These are phyloP conservation scores for Aleiodes leptofemur DNA, from an alignment of 2,888 invertebrate species.

Conservation along the genomic window DNA sequence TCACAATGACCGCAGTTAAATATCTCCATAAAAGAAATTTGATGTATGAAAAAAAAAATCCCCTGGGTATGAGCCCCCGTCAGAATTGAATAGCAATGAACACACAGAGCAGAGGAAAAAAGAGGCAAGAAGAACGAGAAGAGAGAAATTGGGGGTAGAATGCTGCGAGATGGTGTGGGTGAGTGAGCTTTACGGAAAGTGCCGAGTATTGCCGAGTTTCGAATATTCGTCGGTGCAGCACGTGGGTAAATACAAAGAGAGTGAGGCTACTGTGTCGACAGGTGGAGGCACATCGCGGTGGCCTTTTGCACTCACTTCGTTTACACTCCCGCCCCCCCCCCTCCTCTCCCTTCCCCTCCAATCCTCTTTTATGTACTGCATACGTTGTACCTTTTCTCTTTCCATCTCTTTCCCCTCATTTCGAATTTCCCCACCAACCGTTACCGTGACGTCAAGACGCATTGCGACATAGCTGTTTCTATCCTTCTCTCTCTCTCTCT, in stretches of 20 bases:
- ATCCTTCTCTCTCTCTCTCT: slow-evolving; percentile 41
- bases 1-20: slow-evolving; percentile 6
- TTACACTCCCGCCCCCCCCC: slow-evolving; percentile 47
- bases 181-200: slow-evolving; percentile 16
- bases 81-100: slow-evolving; percentile 23
- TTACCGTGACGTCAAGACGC: slow-evolving; percentile 73
- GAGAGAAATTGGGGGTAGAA: neutral
- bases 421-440: slow-evolving; percentile 65
- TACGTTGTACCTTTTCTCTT: neutral
- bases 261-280: slow-evolving; percentile 51
- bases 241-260: slow-evolving; percentile 54
- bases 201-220: neutral
- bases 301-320: slow-evolving; percentile 57
- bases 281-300: slow-evolving; percentile 60
- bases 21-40: slow-evolving; percentile 15
- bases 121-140: neutral
- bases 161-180: slow-evolving; percentile 3
- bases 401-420: slow-evolving; percentile 52
- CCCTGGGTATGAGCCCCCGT: slow-evolving; percentile 1
- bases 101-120: neutral
- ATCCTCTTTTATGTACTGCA: too few relatives aligned
- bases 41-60: slow-evolving; percentile 5
- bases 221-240: slow-evolving; percentile 40
- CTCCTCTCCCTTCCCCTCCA: neutral
- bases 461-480: slow-evolving; percentile 70